Evolutionary conservation across 2,888 invertebrate species (phyloP).

Genomic region (Watsonalla cultraria): DNA sequence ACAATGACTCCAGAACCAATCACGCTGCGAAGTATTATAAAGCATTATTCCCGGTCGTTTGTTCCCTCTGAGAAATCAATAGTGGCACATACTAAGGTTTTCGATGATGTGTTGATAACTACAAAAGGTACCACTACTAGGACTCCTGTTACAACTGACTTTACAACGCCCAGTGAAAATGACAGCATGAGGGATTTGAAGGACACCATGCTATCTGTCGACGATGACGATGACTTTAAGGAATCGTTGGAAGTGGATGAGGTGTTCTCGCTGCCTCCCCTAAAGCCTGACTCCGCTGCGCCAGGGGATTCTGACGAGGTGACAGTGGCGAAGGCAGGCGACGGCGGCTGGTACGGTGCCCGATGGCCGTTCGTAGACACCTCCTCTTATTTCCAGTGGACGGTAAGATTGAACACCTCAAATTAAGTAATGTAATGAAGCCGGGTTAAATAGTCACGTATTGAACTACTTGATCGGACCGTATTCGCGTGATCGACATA

Average conservation of each 20-base stretch:
- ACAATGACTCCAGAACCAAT: slow-evolving; percentile 57
- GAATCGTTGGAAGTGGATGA: slow-evolving; percentile 69
- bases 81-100: slow-evolving; percentile 44
- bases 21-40: slow-evolving; percentile 51
- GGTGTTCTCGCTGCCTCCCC: slow-evolving; percentile 65
- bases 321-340: slow-evolving; percentile 59
- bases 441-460: slow-evolving; percentile 1
- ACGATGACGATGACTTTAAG: slow-evolving; percentile 70
- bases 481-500: slow-evolving; percentile 28
- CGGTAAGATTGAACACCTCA: slow-evolving; percentile 65
- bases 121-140: slow-evolving; percentile 49
- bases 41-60: slow-evolving; percentile 49
- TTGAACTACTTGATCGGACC: slow-evolving; percentile 21
- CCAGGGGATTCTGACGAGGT: slow-evolving; percentile 62
- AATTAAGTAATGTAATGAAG: slow-evolving; percentile 31
- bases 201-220: slow-evolving; percentile 62
- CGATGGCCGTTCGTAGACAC: slow-evolving; percentile 83
- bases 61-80: slow-evolving; percentile 47
- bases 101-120: slow-evolving; percentile 60
- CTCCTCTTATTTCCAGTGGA: slow-evolving; percentile 83
- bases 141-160: slow-evolving; percentile 39
- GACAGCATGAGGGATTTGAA: slow-evolving; percentile 61
- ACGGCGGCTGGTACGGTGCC: slow-evolving; percentile 79
- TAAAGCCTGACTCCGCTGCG: slow-evolving; percentile 51
- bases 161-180: slow-evolving; percentile 39